A percentile compares a stretch with the other conserved stretches of the same genome.
These are phyloP conservation scores for Acronicta psi DNA, from an alignment of 2,888 invertebrate species.

Conservation along the genomic window DNA sequence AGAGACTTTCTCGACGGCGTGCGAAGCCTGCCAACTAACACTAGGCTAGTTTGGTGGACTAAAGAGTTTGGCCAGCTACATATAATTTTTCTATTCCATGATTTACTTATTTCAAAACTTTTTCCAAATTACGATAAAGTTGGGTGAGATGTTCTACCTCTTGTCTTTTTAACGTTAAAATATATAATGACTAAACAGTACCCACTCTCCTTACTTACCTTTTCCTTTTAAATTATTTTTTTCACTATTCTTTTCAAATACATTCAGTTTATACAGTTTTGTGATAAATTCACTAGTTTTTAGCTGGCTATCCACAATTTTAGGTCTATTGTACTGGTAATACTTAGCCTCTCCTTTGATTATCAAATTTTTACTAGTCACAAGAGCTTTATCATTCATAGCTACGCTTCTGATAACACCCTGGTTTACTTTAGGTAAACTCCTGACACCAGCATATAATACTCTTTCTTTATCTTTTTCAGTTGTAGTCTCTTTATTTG, in stretches of 20 bases:
- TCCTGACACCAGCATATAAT: neutral
- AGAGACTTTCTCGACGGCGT: too few relatives aligned
- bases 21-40: too few relatives aligned
- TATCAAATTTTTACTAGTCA: constrained; percentile 38
- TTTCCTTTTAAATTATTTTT: neutral
- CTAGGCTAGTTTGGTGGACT: too few relatives aligned
- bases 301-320: neutral
- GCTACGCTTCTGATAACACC: constrained; percentile 30
- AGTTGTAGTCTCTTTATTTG: neutral
- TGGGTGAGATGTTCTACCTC: too few relatives aligned
- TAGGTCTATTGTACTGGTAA: constrained; percentile 38
- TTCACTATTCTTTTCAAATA: neutral
- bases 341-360: constrained; percentile 52
- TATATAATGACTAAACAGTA: neutral
- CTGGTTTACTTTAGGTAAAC: neutral
- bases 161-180: neutral
- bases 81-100: too few relatives aligned
- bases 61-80: too few relatives aligned
- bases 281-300: constrained; percentile 1
- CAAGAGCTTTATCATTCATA: constrained; percentile 45
- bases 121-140: too few relatives aligned
- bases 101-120: too few relatives aligned
- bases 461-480: too few relatives aligned
- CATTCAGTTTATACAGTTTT: constrained; percentile 4
- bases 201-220: neutral